phyloP scores from a whole-genome alignment of 1,140 invertebrate genomes.

The Drosophila kanapiae region DNA sequence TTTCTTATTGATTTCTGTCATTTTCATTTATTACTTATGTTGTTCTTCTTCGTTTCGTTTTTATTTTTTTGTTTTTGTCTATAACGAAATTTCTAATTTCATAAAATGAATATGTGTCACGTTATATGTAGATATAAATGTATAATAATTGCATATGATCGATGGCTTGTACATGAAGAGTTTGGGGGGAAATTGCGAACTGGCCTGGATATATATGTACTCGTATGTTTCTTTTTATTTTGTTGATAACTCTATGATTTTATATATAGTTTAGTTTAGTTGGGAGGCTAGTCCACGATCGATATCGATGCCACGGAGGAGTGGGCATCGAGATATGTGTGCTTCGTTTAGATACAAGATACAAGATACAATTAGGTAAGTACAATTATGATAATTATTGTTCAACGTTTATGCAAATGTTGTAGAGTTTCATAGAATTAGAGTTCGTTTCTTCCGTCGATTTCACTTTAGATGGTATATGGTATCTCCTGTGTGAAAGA shows the following conservation, averaged over 20 bases:
- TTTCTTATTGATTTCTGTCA: slow-evolving; percentile 56
- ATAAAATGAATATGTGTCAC: slow-evolving; percentile 65
- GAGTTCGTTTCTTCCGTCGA: slow-evolving; percentile 43
- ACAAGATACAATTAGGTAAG: slow-evolving; percentile 80
- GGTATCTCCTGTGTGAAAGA: slow-evolving; percentile 36
- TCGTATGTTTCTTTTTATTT: slow-evolving; percentile 21
- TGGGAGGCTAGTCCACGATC: slow-evolving; percentile 43
- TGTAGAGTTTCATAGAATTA: slow-evolving; percentile 54
- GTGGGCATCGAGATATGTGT: slow-evolving; percentile 73
- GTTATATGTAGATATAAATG: slow-evolving; percentile 63
- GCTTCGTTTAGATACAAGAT: slow-evolving; percentile 80
- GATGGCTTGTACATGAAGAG: slow-evolving; percentile 69
- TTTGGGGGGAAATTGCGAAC: slow-evolving; percentile 59
- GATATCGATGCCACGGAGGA: slow-evolving; percentile 40
- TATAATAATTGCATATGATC: slow-evolving; percentile 79
- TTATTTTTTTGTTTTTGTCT: slow-evolving; percentile 20
- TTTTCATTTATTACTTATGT: slow-evolving; percentile 26
- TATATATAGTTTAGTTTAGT: slow-evolving; percentile 48
- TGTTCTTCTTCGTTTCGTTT: slow-evolving; percentile 12
- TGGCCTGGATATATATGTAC: slow-evolving; percentile 53
- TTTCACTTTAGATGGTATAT: slow-evolving; percentile 46
- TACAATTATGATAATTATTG: slow-evolving; percentile 82
- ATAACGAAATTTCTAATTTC: slow-evolving; percentile 76
- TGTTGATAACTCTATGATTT: slow-evolving; percentile 31
- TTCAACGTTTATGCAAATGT: slow-evolving; percentile 77